These are phyloP conservation scores for Perca fluviatilis DNA, from an alignment of 2,113 vertebrate genomes.

Conservation along the genomic window DNA sequence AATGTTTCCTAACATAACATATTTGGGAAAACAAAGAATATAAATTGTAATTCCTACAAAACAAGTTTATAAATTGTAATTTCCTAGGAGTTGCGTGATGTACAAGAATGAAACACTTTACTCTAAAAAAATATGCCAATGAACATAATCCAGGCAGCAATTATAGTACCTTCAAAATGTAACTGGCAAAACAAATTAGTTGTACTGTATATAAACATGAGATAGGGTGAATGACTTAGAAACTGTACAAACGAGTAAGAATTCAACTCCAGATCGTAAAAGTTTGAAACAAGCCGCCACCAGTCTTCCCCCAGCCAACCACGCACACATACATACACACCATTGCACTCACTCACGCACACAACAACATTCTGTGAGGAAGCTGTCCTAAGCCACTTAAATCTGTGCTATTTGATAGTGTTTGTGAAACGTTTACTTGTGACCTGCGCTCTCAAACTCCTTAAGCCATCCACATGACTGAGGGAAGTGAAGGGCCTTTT, in stretches of 20 bases:
- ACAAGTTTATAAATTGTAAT: neutral
- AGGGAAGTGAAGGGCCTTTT: conserved; percentile 81
- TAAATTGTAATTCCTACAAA: neutral
- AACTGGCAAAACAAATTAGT: neutral
- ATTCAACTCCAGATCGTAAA: conserved; percentile 4
- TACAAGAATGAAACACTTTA: neutral
- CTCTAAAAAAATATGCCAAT: neutral
- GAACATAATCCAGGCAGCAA: neutral
- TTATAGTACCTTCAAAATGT: neutral
- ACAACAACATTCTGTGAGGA: conserved; percentile 60
- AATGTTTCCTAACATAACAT: neutral
- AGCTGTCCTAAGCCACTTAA: conserved; percentile 83
- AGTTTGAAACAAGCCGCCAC: conserved; percentile 10
- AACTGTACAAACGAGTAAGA: neutral
- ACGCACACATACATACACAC: conserved; percentile 2
- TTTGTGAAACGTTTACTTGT: conserved; percentile 85
- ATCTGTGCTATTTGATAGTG: conserved; percentile 83
- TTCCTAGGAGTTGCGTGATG: neutral
- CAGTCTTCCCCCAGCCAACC: neutral
- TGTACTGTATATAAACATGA: neutral
- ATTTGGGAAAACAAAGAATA: neutral
- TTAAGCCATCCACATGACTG: conserved; percentile 82
- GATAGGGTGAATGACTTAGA: neutral
- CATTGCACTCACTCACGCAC: neutral
- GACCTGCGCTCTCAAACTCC: conserved; percentile 80